These are phyloP conservation scores for Sebastes dallii DNA, from an alignment of 2,797 vertebrate species.

Conservation along the genomic window DNA sequence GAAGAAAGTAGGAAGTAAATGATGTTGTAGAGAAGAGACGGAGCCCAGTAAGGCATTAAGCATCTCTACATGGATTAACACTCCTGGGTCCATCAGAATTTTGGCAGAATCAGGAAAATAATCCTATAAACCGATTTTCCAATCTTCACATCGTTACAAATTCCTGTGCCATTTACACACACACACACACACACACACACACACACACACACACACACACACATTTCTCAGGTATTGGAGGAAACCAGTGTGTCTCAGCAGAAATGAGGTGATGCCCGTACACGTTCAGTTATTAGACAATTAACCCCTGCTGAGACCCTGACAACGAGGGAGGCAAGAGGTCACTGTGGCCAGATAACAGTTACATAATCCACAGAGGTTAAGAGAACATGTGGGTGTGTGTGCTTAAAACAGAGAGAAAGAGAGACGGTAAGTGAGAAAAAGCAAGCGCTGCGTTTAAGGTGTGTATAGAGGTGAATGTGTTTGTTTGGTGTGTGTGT, in stretches of 20 bases:
- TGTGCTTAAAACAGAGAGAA: neutral
- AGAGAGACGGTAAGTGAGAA: neutral
- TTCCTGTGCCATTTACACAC: neutral
- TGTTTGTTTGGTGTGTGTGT: neutral
- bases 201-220: neutral
- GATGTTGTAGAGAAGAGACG: neutral
- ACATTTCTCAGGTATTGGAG: neutral
- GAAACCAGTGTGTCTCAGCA: constrained; percentile 44
- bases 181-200: neutral
- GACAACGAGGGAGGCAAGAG: neutral
- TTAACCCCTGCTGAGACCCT: constrained; percentile 36
- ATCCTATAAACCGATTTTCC: constrained; percentile 1
- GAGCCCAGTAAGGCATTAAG: neutral
- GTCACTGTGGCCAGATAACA: constrained; percentile 9
- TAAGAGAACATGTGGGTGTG: neutral
- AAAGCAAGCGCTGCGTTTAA: neutral
- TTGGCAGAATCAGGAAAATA: neutral
- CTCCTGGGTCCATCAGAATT: neutral
- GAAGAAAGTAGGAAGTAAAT: neutral
- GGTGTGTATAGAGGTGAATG: neutral
- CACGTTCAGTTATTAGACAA: constrained; percentile 46
- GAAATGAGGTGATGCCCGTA: constrained; percentile 28
- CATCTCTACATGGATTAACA: neutral
- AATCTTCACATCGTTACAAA: neutral
- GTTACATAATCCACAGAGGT: constrained; percentile 10